phyloP scores from a whole-genome alignment of 2,797 vertebrate species.

The Rhodeus uyekii region DNA sequence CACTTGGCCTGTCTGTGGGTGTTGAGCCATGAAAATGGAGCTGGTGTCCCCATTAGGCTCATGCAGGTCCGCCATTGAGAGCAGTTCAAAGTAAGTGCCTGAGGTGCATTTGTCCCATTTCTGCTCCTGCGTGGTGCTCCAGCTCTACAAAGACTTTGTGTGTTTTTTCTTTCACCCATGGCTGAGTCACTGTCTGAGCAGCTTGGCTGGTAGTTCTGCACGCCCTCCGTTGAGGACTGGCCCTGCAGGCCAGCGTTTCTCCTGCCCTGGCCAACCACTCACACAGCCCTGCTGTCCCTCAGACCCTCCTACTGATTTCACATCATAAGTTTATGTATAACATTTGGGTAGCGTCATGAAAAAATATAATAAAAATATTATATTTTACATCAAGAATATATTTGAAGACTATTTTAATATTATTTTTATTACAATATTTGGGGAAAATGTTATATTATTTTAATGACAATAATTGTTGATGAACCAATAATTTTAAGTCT shows the following conservation, averaged over 20 bases:
- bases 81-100: slow-evolving; percentile 43
- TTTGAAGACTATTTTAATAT: background rate
- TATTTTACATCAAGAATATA: background rate
- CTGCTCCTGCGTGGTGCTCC: slow-evolving; percentile 61
- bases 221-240: slow-evolving; percentile 67
- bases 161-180: slow-evolving; percentile 75
- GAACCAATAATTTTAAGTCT: background rate
- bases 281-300: slow-evolving; percentile 2
- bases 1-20: slow-evolving; percentile 36
- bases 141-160: slow-evolving; percentile 68
- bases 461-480: background rate
- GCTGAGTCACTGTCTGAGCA: slow-evolving; percentile 81
- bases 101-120: slow-evolving; percentile 22
- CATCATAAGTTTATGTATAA: background rate
- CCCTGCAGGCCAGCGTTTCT: slow-evolving; percentile 55
- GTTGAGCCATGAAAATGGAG: slow-evolving; percentile 30
- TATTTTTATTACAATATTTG: background rate
- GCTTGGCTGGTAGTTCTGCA: slow-evolving; percentile 71
- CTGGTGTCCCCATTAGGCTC: slow-evolving; percentile 35
- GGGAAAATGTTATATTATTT: background rate
- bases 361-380: no score
- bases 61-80: slow-evolving; percentile 30
- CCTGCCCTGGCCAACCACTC: slow-evolving; percentile 18
- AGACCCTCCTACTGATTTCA: background rate
- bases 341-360: no score